Evolutionary conservation across 2,888 invertebrate species (phyloP).

Genomic region (Serrognathus titanus): DNA sequence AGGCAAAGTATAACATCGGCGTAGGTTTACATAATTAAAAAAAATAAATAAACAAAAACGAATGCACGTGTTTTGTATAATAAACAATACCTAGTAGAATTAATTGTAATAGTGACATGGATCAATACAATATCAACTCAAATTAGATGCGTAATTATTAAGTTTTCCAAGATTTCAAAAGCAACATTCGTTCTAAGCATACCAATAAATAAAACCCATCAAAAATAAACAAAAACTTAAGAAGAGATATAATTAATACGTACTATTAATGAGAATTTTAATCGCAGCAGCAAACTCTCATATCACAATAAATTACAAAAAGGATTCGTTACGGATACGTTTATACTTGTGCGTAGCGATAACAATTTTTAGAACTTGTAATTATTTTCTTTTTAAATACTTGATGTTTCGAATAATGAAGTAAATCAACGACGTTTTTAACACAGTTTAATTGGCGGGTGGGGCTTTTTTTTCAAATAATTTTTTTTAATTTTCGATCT

Average conservation of each 20-base stretch:
- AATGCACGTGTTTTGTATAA: no score
- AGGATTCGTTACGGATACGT: constrained; percentile 29
- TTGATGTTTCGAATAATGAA: constrained; percentile 2
- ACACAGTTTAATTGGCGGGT: constrained; percentile 8
- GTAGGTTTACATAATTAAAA: no score
- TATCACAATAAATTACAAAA: constrained; percentile 23
- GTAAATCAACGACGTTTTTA: constrained; percentile 18
- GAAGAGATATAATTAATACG: not conserved
- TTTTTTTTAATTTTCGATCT: not conserved
- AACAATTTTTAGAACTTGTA: constrained; percentile 7
- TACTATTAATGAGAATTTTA: constrained; percentile 1
- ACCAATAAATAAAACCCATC: no score
- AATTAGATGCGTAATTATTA: no score
- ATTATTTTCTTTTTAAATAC: not conserved
- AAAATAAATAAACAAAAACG: no score
- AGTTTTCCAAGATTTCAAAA: no score
- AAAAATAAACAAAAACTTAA: not conserved
- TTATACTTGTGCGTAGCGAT: constrained; percentile 30
- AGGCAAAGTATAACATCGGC: no score
- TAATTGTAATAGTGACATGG: no score
- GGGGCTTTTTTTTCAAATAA: not conserved
- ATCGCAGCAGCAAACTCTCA: constrained; percentile 3
- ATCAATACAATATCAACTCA: no score
- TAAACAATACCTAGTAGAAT: no score
- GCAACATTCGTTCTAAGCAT: no score